Conservation (phyloP, 2,113 vertebrate genomes). For the Raphicerus campestris region DNA sequence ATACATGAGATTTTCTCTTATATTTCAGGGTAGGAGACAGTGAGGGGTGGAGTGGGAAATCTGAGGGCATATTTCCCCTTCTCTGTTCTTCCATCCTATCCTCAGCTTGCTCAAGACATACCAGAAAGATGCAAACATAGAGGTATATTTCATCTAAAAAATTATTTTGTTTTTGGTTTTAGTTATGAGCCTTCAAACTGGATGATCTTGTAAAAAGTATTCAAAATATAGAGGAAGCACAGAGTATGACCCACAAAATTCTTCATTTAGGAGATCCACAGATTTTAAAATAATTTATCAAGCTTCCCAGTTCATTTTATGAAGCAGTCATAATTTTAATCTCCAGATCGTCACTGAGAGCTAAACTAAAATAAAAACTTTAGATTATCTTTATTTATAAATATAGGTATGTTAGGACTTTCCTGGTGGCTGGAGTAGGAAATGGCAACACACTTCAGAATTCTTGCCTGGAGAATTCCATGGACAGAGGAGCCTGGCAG, state of each 20-base stretch:
- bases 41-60: neutral
- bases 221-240: neutral
- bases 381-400: neutral
- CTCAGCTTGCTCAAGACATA: neutral
- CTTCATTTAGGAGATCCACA: neutral
- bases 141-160: neutral
- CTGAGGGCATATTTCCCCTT: neutral
- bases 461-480: neutral
- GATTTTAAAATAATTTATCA: neutral
- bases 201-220: neutral
- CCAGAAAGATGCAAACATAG: neutral
- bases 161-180: conserved; percentile 6
- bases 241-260: neutral
- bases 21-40: neutral
- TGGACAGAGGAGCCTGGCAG: neutral
- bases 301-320: neutral
- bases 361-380: neutral
- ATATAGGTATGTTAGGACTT: neutral
- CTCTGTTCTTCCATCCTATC: neutral
- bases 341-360: neutral
- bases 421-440: neutral
- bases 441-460: neutral
- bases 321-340: neutral
- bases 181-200: neutral
- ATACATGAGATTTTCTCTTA: neutral